These are phyloP conservation scores for Crossaster papposus DNA, from an alignment of 53 echinoderm and acorn worm species.

Conservation along the genomic window DNA sequence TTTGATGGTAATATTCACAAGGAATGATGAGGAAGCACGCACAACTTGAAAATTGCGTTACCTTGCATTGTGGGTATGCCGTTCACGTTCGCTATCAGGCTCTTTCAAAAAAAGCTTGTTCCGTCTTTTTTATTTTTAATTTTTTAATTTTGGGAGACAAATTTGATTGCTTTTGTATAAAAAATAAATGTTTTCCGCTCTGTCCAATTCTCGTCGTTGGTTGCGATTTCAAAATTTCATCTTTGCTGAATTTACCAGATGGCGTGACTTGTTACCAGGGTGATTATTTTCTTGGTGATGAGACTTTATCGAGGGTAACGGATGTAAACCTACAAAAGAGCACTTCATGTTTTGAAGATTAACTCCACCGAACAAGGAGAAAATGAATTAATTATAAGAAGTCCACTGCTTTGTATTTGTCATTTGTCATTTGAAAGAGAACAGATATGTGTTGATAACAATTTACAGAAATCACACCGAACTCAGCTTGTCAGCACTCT, in stretches of 20 bases:
- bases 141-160: neutral
- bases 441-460: neutral
- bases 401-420: no score
- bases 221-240: neutral
- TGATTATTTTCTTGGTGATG: conserved; percentile 17
- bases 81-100: neutral
- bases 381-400: no score
- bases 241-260: neutral
- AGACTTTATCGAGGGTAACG: conserved; percentile 12
- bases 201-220: neutral
- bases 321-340: neutral
- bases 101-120: neutral
- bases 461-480: neutral
- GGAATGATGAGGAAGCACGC: neutral
- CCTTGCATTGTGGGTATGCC: neutral
- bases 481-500: neutral
- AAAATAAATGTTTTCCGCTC: neutral
- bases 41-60: conserved; percentile 8
- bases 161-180: neutral
- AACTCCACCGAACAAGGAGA: no score
- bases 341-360: no score
- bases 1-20: conserved; percentile 25
- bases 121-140: neutral
- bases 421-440: no score
- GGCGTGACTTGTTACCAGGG: neutral